These are phyloP conservation scores for Porphyrio hochstetteri DNA, from an alignment of 2,113 vertebrate species.

Conservation along the genomic window DNA sequence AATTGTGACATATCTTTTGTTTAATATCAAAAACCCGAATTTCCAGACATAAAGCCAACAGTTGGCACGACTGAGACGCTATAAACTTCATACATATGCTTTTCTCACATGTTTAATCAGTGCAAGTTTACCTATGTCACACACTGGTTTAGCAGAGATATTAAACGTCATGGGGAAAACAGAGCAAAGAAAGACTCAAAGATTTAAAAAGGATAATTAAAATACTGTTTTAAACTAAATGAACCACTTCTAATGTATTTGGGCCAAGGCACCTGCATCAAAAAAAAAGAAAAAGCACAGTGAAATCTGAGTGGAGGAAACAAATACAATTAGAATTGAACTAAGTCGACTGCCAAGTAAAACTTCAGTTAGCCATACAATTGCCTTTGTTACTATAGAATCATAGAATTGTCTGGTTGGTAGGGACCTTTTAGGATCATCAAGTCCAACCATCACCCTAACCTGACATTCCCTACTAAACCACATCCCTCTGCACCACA, in stretches of 20 bases:
- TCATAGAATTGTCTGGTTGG: too few species aligned
- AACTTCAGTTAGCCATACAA: not conserved
- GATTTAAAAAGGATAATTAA: not conserved
- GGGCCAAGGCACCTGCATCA: not conserved
- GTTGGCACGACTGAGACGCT: not conserved
- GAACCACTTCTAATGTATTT: not conserved
- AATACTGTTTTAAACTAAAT: not conserved
- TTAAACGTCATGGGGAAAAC: not conserved
- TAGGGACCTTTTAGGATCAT: too few species aligned
- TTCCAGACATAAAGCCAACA: conserved; percentile 38
- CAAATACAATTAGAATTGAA: not conserved
- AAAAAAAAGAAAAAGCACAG: not conserved
- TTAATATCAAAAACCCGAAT: conserved; percentile 49
- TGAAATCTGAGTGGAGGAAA: not conserved
- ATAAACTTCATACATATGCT: conserved; percentile 24
- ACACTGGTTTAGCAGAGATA: conserved; percentile 30
- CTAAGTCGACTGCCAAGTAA: not conserved
- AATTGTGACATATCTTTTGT: not conserved
- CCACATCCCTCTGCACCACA: too few species aligned
- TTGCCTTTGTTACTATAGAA: not conserved
- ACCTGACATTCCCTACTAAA: too few species aligned
- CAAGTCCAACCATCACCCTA: too few species aligned
- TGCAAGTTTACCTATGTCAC: conserved; percentile 2
- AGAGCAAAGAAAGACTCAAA: not conserved
- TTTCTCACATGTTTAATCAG: conserved; percentile 67